Percentiles rank a stretch among this genome's conserved stretches.
These are phyloP conservation scores for Dreissena polymorpha DNA, from an alignment of 1,140 invertebrate species.

Conservation along the genomic window DNA sequence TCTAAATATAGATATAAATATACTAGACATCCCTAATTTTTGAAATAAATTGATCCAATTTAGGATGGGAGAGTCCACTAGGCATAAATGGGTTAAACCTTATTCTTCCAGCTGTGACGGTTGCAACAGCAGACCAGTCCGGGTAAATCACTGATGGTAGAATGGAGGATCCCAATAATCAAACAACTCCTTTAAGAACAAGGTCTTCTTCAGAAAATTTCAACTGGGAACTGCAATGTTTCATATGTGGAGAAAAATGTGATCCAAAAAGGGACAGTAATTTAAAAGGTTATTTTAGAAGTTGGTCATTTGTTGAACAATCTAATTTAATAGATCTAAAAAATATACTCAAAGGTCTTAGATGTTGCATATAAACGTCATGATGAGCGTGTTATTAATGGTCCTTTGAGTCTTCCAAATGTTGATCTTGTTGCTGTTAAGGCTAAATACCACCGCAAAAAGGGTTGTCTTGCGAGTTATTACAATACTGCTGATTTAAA, in stretches of 20 bases:
- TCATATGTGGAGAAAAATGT: slow-evolving; percentile 24
- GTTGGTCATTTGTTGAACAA: slow-evolving; percentile 26
- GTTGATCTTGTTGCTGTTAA: slow-evolving; percentile 26
- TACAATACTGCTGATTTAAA: neutral
- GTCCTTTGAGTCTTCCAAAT: neutral
- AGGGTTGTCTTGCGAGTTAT: slow-evolving; percentile 21
- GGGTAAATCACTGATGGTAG: too few relatives aligned
- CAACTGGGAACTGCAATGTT: slow-evolving; percentile 16
- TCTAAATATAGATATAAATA: too few relatives aligned
- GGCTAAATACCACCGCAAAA: slow-evolving; percentile 26
- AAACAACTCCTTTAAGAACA: neutral
- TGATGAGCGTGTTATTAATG: neutral
- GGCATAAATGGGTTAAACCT: too few relatives aligned
- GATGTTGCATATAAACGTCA: neutral
- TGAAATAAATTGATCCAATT: too few relatives aligned
- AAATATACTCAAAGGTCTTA: slow-evolving; percentile 1
- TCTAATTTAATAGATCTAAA: neutral
- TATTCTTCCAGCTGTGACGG: too few relatives aligned
- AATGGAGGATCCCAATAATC: too few relatives aligned
- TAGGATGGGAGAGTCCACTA: too few relatives aligned
- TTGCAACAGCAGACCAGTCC: too few relatives aligned
- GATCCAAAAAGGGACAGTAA: neutral
- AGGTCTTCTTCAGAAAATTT: neutral
- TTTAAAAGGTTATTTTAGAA: neutral
- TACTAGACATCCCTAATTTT: too few relatives aligned